Evolutionary conservation across 2,888 invertebrate genomes (phyloP).

Genomic region (Hyalella azteca): DNA sequence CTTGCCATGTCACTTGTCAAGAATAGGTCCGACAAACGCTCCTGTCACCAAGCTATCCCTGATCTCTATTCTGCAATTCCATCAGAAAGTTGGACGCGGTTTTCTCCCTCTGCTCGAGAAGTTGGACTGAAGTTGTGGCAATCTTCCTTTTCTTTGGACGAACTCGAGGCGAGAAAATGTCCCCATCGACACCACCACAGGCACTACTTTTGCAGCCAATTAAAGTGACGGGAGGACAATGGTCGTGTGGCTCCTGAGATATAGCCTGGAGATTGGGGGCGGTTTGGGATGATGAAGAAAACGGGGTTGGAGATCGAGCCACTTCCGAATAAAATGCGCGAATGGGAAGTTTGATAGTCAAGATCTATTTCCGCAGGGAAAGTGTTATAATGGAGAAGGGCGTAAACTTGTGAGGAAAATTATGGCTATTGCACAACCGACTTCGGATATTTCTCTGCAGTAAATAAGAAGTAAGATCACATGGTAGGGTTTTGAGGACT

Average conservation of each 20-base stretch:
- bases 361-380: too few species aligned
- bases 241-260: neutral
- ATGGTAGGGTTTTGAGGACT: neutral
- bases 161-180: neutral
- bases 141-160: slow-evolving; percentile 21
- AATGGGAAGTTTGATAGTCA: too few species aligned
- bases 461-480: too few species aligned
- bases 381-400: too few species aligned
- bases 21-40: too few species aligned
- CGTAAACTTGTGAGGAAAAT: too few species aligned
- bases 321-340: too few species aligned
- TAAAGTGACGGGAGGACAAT: slow-evolving; percentile 20
- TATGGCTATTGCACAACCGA: too few species aligned
- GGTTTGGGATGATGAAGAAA: neutral
- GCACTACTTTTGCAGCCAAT: slow-evolving; percentile 15
- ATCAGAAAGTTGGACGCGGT: slow-evolving; percentile 35
- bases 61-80: slow-evolving; percentile 15
- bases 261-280: neutral
- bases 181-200: slow-evolving; percentile 12
- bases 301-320: too few species aligned
- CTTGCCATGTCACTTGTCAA: too few species aligned
- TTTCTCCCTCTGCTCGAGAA: slow-evolving; percentile 12
- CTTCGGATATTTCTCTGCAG: too few species aligned
- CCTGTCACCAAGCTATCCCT: too few species aligned
- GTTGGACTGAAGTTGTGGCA: slow-evolving; percentile 10